Percentiles rank a stretch among this genome's conserved stretches.
phyloP scores from a whole-genome alignment of 2,113 vertebrate species.

The Nannospalax galili region DNA sequence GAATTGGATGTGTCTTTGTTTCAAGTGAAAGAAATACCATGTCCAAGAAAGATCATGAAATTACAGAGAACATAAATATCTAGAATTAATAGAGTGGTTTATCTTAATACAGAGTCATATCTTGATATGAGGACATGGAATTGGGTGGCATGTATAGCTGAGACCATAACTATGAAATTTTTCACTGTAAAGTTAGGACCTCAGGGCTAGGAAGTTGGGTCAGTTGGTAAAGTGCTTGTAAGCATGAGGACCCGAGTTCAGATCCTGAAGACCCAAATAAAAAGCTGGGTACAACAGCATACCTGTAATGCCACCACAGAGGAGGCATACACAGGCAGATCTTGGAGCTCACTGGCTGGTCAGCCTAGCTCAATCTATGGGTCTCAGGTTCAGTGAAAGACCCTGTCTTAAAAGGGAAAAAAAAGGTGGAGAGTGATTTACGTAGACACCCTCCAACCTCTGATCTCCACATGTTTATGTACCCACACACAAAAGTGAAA shows the following conservation, averaged over 20 bases:
- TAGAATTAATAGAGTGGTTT: conserved; percentile 12
- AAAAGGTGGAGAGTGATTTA: not conserved
- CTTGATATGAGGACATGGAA: not conserved
- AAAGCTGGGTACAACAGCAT: no score
- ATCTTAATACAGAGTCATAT: not conserved
- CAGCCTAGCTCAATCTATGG: not conserved
- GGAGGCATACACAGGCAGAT: not conserved
- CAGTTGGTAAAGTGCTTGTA: not conserved
- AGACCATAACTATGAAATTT: not conserved
- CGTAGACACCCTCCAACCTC: not conserved
- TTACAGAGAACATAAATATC: not conserved
- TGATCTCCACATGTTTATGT: not conserved
- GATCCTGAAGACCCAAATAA: not conserved
- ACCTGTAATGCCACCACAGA: not conserved
- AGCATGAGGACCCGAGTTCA: not conserved
- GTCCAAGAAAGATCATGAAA: not conserved
- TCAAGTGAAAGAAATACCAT: not conserved
- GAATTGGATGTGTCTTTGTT: not conserved
- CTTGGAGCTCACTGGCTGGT: no score
- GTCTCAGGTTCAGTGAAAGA: not conserved
- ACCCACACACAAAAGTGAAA: not conserved
- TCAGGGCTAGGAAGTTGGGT: not conserved
- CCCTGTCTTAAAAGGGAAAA: not conserved
- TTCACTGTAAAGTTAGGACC: not conserved
- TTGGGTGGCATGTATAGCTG: not conserved